Conservation (phyloP, 2,797 vertebrate species). For the Sphaeramia orbicularis region DNA sequence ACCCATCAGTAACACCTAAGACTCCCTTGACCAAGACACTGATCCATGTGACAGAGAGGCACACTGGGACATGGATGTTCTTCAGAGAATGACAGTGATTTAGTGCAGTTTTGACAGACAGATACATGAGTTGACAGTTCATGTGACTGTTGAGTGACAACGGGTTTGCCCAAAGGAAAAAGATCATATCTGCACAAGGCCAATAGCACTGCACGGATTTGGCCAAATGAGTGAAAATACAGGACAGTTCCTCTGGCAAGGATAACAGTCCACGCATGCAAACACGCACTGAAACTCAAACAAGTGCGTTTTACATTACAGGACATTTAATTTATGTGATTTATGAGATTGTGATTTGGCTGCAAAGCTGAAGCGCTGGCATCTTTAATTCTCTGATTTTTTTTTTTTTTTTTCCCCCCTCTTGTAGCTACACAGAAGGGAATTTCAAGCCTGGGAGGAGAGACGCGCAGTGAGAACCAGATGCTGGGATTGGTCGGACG, state of each 20-base stretch:
- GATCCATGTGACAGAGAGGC: slow-evolving; percentile 32
- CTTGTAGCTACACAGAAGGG: slow-evolving; percentile 8
- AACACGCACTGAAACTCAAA: neutral
- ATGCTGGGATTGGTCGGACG: slow-evolving; percentile 75
- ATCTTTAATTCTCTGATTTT: neutral
- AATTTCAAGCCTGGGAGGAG: slow-evolving; percentile 30
- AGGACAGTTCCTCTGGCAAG: neutral
- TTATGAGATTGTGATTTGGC: neutral
- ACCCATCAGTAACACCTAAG: neutral
- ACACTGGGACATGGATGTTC: slow-evolving; percentile 20
- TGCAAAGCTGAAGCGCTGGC: neutral
- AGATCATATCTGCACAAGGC: slow-evolving; percentile 23
- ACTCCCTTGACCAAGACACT: slow-evolving; percentile 24
- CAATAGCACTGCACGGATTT: slow-evolving; percentile 1
- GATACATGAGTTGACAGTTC: slow-evolving; percentile 43
- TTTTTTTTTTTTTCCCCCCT: too few species aligned
- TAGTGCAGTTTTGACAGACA: slow-evolving; percentile 30
- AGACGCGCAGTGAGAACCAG: slow-evolving; percentile 39
- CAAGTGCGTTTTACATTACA: neutral
- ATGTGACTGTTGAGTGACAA: slow-evolving; percentile 15
- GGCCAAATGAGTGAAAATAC: slow-evolving; percentile 8
- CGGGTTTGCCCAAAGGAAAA: slow-evolving; percentile 24
- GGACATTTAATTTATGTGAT: neutral
- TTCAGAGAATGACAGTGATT: slow-evolving; percentile 27
- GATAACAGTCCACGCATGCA: neutral